Evolutionary conservation across 2,888 invertebrate species (phyloP), one percentile per base, ranked within the genome.

Genomic region (Sisyra nigra): DNA sequence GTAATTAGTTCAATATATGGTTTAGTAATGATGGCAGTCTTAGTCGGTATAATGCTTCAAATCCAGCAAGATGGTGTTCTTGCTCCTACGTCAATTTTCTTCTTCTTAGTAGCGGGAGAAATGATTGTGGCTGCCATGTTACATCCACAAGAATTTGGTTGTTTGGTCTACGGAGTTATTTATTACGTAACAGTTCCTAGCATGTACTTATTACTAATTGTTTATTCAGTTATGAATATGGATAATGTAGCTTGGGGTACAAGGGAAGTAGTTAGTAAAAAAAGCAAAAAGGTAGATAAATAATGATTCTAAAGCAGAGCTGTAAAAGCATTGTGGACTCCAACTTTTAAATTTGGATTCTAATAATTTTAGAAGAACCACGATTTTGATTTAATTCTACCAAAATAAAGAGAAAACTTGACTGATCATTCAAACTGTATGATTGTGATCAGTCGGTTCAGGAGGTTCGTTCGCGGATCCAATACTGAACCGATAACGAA

Each of bases 231-330:
- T 18, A 89, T 91, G 58, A 94, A 94, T 59, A 71, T 94, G 65
- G 88, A 94, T 59, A 84, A 89, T 54, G 85, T 94, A 3, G 80
- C 84, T 2, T 94, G 94, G 94, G 94, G 94, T 4, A 94, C 94
- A 0, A 68, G 94, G 46, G 94, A 93, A 59, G 79, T 72, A 11
- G 15, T 10, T 6, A 17, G 14, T 33, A 42, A 42, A 18, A 37
- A 31, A 32, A 17, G 14, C 15, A 40, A 40, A 40, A 37, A 37
- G 37, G 37, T 37, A 37, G 24, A 24, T 24, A 5, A 24, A n/a
- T n/a, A n/a, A n/a, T n/a, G n/a, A n/a, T n/a, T n/a, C n/a, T n/a
- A n/a, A n/a, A n/a, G n/a, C n/a, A n/a, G n/a, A n/a, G n/a, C n/a
- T n/a, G n/a, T n/a, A n/a, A n/a, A n/a, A n/a, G n/a, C n/a, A n/a